Evolutionary conservation across 2,797 vertebrate species (phyloP).

Genomic region (Accipiter minullus): DNA sequence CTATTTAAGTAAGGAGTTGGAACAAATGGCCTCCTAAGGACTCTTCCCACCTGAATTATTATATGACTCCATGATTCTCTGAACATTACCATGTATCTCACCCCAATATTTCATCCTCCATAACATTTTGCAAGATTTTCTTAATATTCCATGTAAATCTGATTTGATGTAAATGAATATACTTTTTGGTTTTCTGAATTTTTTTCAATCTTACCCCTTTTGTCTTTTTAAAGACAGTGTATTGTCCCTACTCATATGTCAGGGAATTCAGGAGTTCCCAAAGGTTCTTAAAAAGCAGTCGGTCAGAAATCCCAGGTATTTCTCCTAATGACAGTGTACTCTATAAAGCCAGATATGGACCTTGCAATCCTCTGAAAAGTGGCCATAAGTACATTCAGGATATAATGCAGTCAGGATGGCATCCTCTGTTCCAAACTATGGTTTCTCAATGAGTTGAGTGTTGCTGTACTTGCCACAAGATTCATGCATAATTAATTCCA

Average conservation of each 20-base stretch:
- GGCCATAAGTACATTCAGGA: not conserved
- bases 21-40: not conserved
- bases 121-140: not conserved
- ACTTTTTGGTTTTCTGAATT: not conserved
- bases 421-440: not conserved
- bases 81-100: not conserved
- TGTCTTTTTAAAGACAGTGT: not conserved
- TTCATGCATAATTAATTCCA: slow-evolving; percentile 29
- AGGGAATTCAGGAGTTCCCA: not conserved
- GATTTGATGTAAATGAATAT: not conserved
- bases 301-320: not conserved
- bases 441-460: not conserved
- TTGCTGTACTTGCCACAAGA: not conserved
- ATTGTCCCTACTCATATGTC: not conserved
- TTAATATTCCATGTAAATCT: not conserved
- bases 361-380: not conserved
- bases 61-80: not conserved
- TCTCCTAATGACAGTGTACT: not conserved
- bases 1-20: not conserved
- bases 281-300: not conserved
- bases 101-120: not conserved
- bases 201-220: not conserved
- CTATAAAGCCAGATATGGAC: not conserved
- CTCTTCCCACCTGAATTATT: not conserved
- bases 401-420: not conserved